phyloP scores from a whole-genome alignment of 1,140 invertebrate genomes.

The Drosophila nigromelanica region DNA sequence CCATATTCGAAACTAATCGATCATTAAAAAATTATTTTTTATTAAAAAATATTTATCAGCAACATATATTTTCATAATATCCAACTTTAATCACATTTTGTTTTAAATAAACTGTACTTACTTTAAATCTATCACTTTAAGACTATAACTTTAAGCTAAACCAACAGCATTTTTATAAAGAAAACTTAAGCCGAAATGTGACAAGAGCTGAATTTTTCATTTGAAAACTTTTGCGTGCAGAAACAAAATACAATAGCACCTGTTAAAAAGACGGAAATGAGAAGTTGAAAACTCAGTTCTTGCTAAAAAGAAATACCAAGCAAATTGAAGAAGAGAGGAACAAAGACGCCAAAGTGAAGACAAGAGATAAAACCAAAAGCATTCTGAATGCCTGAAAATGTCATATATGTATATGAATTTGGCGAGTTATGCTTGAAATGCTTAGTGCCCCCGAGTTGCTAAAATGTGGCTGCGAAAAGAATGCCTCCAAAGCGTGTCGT shows the following conservation, averaged over 20 bases:
- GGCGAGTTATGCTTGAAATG: conserved; percentile 53
- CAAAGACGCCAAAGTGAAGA: not conserved
- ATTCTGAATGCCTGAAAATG: conserved; percentile 44
- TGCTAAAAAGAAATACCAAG: conserved; percentile 37
- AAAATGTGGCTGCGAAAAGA: conserved; percentile 24
- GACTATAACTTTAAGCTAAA: no score
- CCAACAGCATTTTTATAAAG: conserved; percentile 27
- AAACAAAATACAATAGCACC: conserved; percentile 26
- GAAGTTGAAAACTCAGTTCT: conserved; percentile 59
- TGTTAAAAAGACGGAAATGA: conserved; percentile 57
- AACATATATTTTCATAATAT: no score
- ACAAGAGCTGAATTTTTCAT: conserved; percentile 67
- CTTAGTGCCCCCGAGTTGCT: conserved; percentile 19
- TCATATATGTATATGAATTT: conserved; percentile 52
- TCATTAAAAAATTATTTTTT: no score
- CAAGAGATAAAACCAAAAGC: not conserved
- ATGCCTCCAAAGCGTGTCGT: conserved; percentile 10
- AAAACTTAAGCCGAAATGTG: conserved; percentile 1
- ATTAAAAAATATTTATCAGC: no score
- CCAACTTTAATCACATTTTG: no score
- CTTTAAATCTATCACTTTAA: no score
- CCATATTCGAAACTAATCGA: no score
- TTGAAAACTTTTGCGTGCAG: conserved; percentile 54
- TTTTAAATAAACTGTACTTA: no score
- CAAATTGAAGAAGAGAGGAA: conserved; percentile 33